Conservation (phyloP, 1,140 invertebrate genomes). For the Vollenhovia emeryi region DNA sequence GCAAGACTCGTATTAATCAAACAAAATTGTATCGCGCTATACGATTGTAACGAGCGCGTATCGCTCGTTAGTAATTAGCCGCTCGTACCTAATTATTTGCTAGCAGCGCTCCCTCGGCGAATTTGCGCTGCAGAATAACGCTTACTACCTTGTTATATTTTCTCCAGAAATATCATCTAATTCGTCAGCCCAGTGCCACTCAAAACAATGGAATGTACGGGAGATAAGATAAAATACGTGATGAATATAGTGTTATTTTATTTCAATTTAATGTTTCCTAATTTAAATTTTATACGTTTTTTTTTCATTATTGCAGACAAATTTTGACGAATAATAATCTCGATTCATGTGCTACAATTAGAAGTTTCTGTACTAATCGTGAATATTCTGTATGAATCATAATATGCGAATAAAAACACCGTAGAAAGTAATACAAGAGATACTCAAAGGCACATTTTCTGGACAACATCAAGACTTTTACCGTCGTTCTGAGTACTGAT, state of each 20-base stretch:
- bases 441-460: background rate
- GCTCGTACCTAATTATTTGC: constrained; percentile 26
- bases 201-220: background rate
- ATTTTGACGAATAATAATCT: background rate
- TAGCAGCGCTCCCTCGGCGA: background rate
- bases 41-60: constrained; percentile 17
- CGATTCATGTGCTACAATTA: background rate
- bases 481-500: background rate
- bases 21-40: constrained; percentile 18
- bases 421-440: background rate
- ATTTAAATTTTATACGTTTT: background rate
- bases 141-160: background rate
- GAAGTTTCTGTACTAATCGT: background rate
- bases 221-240: background rate
- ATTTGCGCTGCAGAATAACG: constrained; percentile 9
- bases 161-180: background rate
- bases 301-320: background rate
- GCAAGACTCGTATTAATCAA: constrained; percentile 33
- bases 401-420: background rate
- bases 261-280: background rate
- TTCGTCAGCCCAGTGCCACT: background rate
- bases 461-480: constrained; percentile 14
- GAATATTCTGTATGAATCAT: background rate
- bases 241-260: background rate
- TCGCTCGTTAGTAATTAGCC: constrained; percentile 38